Evolutionary conservation across 2,113 vertebrate genomes (phyloP), one percentile per base, ranked within the genome.

Genomic region (Etheostoma spectabile): DNA sequence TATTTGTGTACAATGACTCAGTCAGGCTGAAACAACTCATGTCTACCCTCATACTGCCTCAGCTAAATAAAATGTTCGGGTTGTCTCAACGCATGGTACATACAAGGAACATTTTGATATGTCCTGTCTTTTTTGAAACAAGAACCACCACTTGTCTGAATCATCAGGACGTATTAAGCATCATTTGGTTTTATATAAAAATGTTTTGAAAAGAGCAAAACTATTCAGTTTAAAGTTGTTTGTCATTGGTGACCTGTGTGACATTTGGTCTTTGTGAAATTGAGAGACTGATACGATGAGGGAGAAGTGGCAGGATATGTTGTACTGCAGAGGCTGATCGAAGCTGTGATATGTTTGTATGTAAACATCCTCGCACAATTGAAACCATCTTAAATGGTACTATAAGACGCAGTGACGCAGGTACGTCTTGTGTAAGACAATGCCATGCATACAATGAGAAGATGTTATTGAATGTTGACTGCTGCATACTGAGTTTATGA

Each of bases 291-390:
- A 69, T 51, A 53, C 77, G 24, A 74, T 51, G 74, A 79, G 77
- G 75, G 66, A 86, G 83, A 77, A 82, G 88, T 73, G 77, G 85
- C 89, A 91, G 91, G 92, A 93, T 90, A 87, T 89, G 90, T 86
- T 85, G 79, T 73, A 68, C 79, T 83, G 88, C 80, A 89, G 75
- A 82, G 55, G 57, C 71, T 69, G 87, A 93, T 89, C 70, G 60
- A 71, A 81, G 62, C 74, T 22, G 61, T 56, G 87, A 91, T 93
- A 92, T 16, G 59, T 63, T 52, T 69, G 64, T 84, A 74, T 76
- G 70, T 81, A 86, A 88, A 89, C 81, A 89, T 77, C 76, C 82
- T 83, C 1, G 5, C 42, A 55, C 48, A 56, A 42, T 21, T 71
- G 18, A 66, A 79, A 27, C 30, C 21, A 0, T 68, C 49, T 67